Conservation (phyloP, 2,113 vertebrate genomes). For the Ranitomeya variabilis region DNA sequence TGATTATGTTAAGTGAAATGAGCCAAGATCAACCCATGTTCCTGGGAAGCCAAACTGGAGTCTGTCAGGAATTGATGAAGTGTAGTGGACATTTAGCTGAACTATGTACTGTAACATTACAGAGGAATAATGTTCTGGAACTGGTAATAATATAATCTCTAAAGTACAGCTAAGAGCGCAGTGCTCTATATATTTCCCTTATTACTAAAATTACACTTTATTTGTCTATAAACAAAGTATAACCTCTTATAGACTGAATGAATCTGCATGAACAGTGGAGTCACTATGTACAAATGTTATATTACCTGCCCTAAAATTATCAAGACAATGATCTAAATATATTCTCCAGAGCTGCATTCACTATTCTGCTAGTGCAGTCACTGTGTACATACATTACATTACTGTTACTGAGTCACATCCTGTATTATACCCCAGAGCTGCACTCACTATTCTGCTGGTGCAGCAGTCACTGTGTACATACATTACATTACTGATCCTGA, state of each 20-base stretch:
- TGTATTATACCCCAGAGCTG: not conserved
- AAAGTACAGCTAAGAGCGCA: not conserved
- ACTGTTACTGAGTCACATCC: not conserved
- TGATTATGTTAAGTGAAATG: constrained; percentile 78
- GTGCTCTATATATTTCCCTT: not conserved
- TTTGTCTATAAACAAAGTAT: too few species aligned
- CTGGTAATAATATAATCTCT: not conserved
- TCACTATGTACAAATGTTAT: not conserved
- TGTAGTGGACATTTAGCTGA: constrained; percentile 71
- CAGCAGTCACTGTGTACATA: too few species aligned
- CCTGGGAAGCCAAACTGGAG: constrained; percentile 70
- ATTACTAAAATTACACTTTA: not conserved
- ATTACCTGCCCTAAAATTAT: not conserved
- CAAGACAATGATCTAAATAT: too few species aligned
- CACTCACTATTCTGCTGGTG: too few species aligned
- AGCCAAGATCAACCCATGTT: constrained; percentile 75
- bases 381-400: not conserved
- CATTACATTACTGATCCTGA: too few species aligned
- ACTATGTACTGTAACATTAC: not conserved
- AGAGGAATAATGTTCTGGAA: constrained; percentile 1
- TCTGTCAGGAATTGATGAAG: constrained; percentile 77
- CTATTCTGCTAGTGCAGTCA: not conserved
- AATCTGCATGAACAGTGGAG: not conserved
- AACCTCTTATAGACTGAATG: too few species aligned
- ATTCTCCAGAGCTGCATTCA: not conserved